phyloP scores from a whole-genome alignment of 2,888 invertebrate genomes.

The Lapara coniferarum region DNA sequence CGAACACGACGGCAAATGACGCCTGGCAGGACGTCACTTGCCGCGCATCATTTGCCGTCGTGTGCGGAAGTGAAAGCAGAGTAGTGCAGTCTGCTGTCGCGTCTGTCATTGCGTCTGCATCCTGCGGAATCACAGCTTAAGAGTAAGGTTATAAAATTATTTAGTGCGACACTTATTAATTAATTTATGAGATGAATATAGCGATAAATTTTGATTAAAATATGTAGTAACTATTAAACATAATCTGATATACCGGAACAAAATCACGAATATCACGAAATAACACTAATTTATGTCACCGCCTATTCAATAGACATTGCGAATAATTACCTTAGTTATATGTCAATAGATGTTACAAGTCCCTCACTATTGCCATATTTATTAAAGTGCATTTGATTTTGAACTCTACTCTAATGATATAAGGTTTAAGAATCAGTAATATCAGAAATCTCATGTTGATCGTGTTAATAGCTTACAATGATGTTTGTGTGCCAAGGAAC shows the following conservation, averaged over 20 bases:
- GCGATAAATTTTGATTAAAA: slow-evolving; percentile 5
- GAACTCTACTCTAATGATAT: slow-evolving; percentile 33
- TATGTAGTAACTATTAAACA: slow-evolving; percentile 43
- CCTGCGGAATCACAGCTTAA: too few relatives aligned
- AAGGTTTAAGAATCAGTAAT: slow-evolving; percentile 23
- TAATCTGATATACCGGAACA: slow-evolving; percentile 59
- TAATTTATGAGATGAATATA: not conserved
- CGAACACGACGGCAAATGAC: too few relatives aligned
- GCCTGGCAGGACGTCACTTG: too few relatives aligned
- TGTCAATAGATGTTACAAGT: slow-evolving; percentile 71
- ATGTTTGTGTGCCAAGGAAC: slow-evolving; percentile 73
- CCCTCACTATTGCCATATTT: slow-evolving; percentile 40
- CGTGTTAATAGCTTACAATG: slow-evolving; percentile 51
- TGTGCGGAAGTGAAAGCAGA: too few relatives aligned
- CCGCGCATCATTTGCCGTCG: too few relatives aligned
- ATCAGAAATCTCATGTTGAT: slow-evolving; percentile 30
- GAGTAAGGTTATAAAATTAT: too few relatives aligned
- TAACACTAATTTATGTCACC: slow-evolving; percentile 18
- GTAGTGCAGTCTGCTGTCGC: too few relatives aligned
- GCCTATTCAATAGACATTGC: slow-evolving; percentile 16
- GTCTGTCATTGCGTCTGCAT: too few relatives aligned
- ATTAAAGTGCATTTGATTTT: slow-evolving; percentile 30
- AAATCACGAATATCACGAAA: slow-evolving; percentile 56
- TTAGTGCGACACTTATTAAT: too few relatives aligned
- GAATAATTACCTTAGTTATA: slow-evolving; percentile 69